These are phyloP conservation scores for Sarotherodon lohbergeri DNA, from an alignment of 2,113 vertebrate genomes.

Conservation along the genomic window DNA sequence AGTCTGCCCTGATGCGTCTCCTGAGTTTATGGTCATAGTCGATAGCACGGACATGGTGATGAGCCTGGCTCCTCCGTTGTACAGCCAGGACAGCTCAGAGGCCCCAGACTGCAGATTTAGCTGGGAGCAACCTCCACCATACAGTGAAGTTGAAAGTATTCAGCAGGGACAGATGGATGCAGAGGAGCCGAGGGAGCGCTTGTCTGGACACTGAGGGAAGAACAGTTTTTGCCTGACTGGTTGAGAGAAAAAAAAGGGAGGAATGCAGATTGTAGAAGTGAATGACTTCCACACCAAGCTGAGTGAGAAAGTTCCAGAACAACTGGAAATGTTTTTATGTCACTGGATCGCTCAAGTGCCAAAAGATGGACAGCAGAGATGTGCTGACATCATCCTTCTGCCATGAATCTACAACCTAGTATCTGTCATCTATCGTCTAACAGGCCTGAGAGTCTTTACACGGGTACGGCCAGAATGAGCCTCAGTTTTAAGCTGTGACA, in stretches of 20 bases:
- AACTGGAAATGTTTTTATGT: not conserved
- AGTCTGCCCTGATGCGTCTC: not conserved
- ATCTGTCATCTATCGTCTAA: not conserved
- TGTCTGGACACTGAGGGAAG: not conserved
- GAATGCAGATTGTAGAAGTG: not conserved
- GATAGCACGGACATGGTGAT: not conserved
- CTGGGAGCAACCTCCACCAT: conserved; percentile 75
- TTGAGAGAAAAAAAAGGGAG: not conserved
- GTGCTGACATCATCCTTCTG: not conserved
- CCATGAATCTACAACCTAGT: not conserved
- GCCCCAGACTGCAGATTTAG: conserved; percentile 46
- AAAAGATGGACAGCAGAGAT: not conserved
- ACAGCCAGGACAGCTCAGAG: conserved; percentile 55
- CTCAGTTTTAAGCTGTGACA: not conserved
- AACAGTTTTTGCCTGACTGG: not conserved
- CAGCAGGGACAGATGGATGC: not conserved
- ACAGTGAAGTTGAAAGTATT: conserved; percentile 38
- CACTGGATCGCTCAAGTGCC: not conserved
- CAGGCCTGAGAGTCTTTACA: not conserved
- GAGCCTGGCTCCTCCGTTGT: conserved; percentile 70
- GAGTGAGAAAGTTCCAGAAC: not conserved
- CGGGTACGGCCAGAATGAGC: not conserved
- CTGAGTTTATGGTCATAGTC: not conserved
- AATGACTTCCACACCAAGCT: not conserved
- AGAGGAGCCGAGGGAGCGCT: not conserved